phyloP scores from a whole-genome alignment of 2,113 vertebrate genomes.

The Procavia capensis region DNA sequence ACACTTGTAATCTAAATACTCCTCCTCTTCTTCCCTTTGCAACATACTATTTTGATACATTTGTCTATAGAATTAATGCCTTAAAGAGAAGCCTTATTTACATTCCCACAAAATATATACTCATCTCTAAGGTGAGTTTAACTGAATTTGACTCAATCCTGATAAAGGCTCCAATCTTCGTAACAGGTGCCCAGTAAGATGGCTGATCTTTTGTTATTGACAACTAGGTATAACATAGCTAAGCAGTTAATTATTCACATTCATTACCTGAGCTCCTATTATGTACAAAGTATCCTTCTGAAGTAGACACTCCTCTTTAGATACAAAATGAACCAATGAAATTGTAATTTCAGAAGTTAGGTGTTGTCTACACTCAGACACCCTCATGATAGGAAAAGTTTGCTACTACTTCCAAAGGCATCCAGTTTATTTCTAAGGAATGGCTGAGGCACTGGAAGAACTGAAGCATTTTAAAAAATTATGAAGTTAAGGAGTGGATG shows the following conservation, averaged over 20 bases:
- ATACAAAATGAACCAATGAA: not conserved
- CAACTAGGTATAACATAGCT: not conserved
- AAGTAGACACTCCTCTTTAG: conserved; percentile 12
- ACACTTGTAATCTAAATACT: conserved; percentile 24
- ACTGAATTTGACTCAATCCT: conserved; percentile 39
- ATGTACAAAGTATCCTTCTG: conserved; percentile 1
- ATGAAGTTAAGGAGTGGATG: not conserved
- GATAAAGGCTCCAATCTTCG: not conserved
- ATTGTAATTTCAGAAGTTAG: not conserved
- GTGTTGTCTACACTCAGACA: not conserved
- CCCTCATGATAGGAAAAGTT: not conserved
- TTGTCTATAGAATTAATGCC: conserved; percentile 28
- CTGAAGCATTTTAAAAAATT: not conserved
- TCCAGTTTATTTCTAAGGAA: not conserved
- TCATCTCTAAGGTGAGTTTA: conserved; percentile 29
- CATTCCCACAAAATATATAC: conserved; percentile 38
- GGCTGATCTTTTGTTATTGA: not conserved
- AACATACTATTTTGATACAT: conserved; percentile 53
- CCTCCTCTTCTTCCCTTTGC: not conserved
- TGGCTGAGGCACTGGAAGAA: not conserved
- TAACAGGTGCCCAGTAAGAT: not conserved
- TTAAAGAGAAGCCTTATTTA: conserved; percentile 34
- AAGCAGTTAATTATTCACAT: conserved; percentile 16
- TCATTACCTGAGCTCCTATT: not conserved
- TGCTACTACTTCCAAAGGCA: not conserved